Percentiles rank a stretch among this genome's conserved stretches.
phyloP scores from a whole-genome alignment of 2,888 invertebrate species.

The Dione juno region DNA sequence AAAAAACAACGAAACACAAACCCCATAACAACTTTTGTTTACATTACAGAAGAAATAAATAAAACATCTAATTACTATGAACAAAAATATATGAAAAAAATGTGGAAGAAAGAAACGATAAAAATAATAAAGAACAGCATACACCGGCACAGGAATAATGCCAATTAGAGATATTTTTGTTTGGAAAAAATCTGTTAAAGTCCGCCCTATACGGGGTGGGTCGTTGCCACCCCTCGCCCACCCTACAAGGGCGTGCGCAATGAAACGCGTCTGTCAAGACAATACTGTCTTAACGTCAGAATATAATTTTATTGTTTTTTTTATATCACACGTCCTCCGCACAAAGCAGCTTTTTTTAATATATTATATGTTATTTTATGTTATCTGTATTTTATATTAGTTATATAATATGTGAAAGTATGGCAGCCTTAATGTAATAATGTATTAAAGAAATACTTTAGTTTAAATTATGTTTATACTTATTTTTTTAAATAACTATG shows the following conservation, averaged over 20 bases:
- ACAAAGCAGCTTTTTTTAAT: background rate
- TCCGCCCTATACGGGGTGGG: conserved; percentile 54
- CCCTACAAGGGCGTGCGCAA: conserved; percentile 17
- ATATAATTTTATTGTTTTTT: conserved; percentile 11
- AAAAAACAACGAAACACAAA: background rate
- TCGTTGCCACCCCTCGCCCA: conserved; percentile 34
- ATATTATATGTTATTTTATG: background rate
- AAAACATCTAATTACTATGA: conserved; percentile 15
- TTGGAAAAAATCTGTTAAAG: conserved; percentile 38
- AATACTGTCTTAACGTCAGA: conserved; percentile 19
- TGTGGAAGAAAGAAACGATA: conserved; percentile 11
- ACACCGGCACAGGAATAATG: conserved; percentile 37
- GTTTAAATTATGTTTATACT: too few species aligned
- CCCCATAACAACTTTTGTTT: conserved; percentile 13
- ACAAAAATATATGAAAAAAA: background rate
- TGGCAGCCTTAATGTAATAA: too few species aligned
- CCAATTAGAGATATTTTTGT: conserved; percentile 45
- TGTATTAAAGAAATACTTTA: too few species aligned
- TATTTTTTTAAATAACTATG: too few species aligned
- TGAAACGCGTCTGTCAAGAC: conserved; percentile 24
- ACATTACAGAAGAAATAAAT: conserved; percentile 4
- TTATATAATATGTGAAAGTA: background rate
- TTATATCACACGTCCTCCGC: background rate
- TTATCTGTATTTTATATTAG: background rate
- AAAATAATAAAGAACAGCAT: conserved; percentile 21